Evolutionary conservation across 2,888 invertebrate genomes (phyloP), one percentile per base, ranked within the genome.

Genomic region (Dicyrtomina minuta): DNA sequence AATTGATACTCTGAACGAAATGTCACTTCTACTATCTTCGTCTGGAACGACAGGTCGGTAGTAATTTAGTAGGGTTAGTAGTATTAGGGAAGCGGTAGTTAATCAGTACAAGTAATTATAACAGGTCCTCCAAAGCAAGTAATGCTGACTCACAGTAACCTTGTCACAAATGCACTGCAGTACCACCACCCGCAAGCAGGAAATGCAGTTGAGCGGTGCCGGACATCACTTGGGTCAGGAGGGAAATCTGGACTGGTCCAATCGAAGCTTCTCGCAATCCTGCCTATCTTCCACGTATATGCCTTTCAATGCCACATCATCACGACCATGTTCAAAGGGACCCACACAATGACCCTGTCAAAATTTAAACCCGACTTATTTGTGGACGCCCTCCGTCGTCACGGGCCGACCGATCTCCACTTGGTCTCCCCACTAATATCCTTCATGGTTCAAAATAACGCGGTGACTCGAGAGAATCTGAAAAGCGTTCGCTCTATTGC

Each of bases 351-450:
- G 27, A 66, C 66, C 41, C 33, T 78, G 10, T 68, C 64, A 20
- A 75, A 73, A 71, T 78, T 78, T 51, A 72, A 76, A n/a, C 69
- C 71, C 5, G 53, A 72, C 12, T 55, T 59, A 5, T 76, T 78
- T 58, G 65, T 77, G 2, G 46, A 70, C 17, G 70, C 72, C 8
- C 68, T 77, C 15, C 61, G 74, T 22, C 43, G 56, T 12, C 77
- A 77, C 39, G 72, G 71, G 56, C 75, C 75, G 0, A 77, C 77
- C 20, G 41, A 56, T 5, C 49, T 72, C 61, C 77, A 75, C 58
- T 86, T 90, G 1, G 92, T 92, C 1, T 92, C 93, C 0, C 91
- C 92, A 0, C 83, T 93, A 6, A 82, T 91, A 22, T 83, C 90
- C 1, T 91, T 91, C 81, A 81, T 93, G 69, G 88, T 89, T 0